phyloP scores from a whole-genome alignment of 2,113 vertebrate species.

The Nesoenas mayeri region DNA sequence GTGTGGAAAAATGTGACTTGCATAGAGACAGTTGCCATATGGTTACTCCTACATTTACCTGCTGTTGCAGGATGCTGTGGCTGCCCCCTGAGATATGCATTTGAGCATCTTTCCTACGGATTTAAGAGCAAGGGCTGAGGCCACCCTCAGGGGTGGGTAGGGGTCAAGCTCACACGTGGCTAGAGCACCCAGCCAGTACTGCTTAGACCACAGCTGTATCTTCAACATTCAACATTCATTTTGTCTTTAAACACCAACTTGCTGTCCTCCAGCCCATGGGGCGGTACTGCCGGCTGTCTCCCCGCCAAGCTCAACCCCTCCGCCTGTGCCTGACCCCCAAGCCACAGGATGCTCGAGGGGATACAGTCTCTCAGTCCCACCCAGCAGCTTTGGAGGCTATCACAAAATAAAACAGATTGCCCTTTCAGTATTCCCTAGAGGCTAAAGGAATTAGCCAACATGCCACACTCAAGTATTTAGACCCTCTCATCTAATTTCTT shows the following conservation, averaged over 20 bases:
- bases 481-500: neutral
- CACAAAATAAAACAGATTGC: neutral
- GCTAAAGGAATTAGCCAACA: neutral
- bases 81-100: neutral
- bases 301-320: neutral
- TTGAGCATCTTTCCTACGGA: neutral
- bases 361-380: neutral
- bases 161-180: fast-evolving
- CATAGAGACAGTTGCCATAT: neutral
- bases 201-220: fast-evolving
- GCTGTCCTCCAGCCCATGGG: neutral
- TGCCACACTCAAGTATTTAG: neutral
- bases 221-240: neutral
- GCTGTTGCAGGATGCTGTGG: neutral
- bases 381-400: neutral
- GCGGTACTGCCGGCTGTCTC: neutral
- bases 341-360: neutral
- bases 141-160: too few relatives aligned
- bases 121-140: neutral
- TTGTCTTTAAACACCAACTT: neutral
- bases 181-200: neutral
- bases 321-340: neutral
- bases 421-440: too few relatives aligned
- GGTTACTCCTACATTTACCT: constrained; percentile 13
- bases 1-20: constrained; percentile 49